Conservation (phyloP, 2,797 vertebrate genomes). For the Champsocephalus esox region DNA sequence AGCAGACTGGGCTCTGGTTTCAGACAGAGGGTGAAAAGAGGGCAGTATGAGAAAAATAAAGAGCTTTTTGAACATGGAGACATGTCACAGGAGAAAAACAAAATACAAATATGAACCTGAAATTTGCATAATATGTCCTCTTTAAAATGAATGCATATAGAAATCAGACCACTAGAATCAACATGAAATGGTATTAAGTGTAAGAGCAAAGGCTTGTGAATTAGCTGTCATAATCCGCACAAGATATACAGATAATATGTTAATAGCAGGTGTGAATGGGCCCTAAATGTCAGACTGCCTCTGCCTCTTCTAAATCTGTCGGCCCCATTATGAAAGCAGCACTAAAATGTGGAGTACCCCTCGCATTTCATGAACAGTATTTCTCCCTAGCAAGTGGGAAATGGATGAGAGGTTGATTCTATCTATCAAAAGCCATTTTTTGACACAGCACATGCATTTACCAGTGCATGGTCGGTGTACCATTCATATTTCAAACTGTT, state of each 20-base stretch:
- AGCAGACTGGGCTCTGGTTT: too few relatives aligned
- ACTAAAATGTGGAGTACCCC: not conserved
- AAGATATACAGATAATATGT: not conserved
- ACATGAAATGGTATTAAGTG: not conserved
- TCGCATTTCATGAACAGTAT: not conserved
- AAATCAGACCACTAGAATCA: not conserved
- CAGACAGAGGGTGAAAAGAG: too few relatives aligned
- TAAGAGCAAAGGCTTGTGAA: not conserved
- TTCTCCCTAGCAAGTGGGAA: conserved; percentile 13
- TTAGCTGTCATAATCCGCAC: not conserved
- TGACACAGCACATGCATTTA: not conserved
- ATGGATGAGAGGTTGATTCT: conserved; percentile 1
- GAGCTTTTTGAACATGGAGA: too few relatives aligned
- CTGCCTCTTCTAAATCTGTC: conserved; percentile 2
- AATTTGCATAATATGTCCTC: not conserved
- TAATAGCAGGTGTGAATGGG: conserved; percentile 7
- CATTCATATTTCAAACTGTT: not conserved
- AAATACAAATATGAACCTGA: too few relatives aligned
- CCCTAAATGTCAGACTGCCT: not conserved
- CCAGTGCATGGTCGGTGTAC: not conserved
- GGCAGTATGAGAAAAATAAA: too few relatives aligned
- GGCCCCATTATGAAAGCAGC: not conserved
- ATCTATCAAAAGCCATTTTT: not conserved
- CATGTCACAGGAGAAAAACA: too few relatives aligned
- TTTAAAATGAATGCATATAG: not conserved